Conservation (phyloP, 2,888 invertebrate species). For the Syrphus vitripennis region DNA sequence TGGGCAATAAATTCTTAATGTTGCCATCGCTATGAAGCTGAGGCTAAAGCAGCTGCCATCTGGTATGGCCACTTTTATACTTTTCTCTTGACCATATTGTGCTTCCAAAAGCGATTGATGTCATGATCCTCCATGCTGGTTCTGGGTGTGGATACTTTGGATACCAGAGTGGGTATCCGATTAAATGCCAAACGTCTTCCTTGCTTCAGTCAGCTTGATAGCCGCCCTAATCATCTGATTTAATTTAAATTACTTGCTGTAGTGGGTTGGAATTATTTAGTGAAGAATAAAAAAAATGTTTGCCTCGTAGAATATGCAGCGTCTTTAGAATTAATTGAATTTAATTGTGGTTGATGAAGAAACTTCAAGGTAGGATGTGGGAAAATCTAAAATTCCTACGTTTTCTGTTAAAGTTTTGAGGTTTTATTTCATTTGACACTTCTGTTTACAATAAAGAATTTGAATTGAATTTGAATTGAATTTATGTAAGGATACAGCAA, state of each 20-base stretch:
- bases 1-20: constrained; percentile 67
- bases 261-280: neutral
- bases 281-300: neutral
- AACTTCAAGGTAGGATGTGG: neutral
- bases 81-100: constrained; percentile 13
- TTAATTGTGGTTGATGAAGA: constrained; percentile 4
- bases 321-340: constrained; percentile 1
- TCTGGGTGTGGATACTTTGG: neutral
- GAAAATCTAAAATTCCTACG: too few relatives aligned
- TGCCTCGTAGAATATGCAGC: neutral
- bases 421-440: too few relatives aligned
- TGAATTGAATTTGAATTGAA: too few relatives aligned
- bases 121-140: neutral
- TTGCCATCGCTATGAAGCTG: neutral
- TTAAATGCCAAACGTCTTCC: neutral
- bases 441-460: too few relatives aligned
- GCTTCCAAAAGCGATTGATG: neutral
- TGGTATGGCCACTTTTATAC: neutral
- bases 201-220: neutral
- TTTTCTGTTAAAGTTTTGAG: too few relatives aligned
- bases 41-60: neutral
- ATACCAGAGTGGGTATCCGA: neutral
- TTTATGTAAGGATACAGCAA: too few relatives aligned
- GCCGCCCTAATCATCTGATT: neutral
- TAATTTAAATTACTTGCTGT: constrained; percentile 8